These are phyloP conservation scores for Leptopilina clavipes DNA, from an alignment of 1,140 invertebrate species.

Conservation along the genomic window DNA sequence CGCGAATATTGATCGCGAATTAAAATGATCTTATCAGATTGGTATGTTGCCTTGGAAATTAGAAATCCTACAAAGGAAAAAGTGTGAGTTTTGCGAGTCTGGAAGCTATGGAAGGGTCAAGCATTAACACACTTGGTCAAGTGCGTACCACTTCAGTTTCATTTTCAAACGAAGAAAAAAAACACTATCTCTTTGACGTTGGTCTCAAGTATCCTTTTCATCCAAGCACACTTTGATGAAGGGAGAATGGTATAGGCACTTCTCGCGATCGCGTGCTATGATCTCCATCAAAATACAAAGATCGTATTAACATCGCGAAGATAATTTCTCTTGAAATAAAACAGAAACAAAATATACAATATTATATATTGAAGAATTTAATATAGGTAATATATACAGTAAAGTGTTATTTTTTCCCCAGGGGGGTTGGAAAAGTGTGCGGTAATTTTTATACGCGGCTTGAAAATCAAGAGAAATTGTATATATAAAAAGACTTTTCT, in stretches of 20 bases:
- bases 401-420: neutral
- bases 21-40: neutral
- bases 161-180: constrained; percentile 15
- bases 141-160: constrained; percentile 26
- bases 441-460: neutral
- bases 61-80: neutral
- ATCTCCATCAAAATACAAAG: constrained; percentile 28
- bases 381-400: too few relatives aligned
- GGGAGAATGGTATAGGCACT: constrained; percentile 23
- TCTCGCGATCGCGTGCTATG: constrained; percentile 32
- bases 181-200: constrained; percentile 31
- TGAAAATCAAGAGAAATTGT: constrained; percentile 37
- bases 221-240: constrained; percentile 28
- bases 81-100: neutral
- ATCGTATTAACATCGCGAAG: neutral
- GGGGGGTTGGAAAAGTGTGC: neutral
- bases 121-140: constrained; percentile 34
- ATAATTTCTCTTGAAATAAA: neutral
- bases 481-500: constrained; percentile 61
- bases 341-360: neutral
- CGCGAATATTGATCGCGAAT: too few relatives aligned
- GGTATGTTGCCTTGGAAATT: neutral
- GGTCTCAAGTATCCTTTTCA: constrained; percentile 29
- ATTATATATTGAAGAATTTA: neutral
- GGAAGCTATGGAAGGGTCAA: constrained; percentile 11